A percentile compares a stretch with the other conserved stretches of the same genome.
Conservation (phyloP, 2,888 invertebrate species). For the Leuctra nigra region DNA sequence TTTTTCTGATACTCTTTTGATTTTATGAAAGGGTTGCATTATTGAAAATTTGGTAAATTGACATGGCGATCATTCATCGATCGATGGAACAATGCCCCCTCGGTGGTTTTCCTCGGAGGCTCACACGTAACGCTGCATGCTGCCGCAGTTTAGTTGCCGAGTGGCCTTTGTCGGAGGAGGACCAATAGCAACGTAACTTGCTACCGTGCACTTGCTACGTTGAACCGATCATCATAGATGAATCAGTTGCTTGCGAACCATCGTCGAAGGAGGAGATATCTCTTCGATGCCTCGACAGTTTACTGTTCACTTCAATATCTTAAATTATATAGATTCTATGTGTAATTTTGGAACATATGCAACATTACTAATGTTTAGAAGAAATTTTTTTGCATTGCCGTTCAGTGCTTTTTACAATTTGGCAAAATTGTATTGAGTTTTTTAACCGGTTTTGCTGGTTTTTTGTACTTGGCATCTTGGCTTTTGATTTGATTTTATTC, state of each 20-base stretch:
- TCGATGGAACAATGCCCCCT: constrained; percentile 20
- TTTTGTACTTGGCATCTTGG: too few species aligned
- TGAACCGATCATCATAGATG: not conserved
- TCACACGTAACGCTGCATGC: constrained; percentile 18
- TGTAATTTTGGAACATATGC: not conserved
- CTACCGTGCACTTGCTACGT: not conserved
- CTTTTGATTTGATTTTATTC: too few species aligned
- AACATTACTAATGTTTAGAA: not conserved
- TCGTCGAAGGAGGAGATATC: constrained; percentile 9
- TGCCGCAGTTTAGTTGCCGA: constrained; percentile 21
- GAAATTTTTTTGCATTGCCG: too few species aligned
- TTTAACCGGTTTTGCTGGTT: too few species aligned
- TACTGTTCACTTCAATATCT: not conserved
- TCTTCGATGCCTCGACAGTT: not conserved
- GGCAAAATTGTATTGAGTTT: too few species aligned
- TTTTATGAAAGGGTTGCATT: constrained; percentile 23
- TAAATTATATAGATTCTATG: not conserved
- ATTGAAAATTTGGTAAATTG: constrained; percentile 22
- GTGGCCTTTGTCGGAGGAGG: constrained; percentile 20
- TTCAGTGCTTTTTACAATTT: too few species aligned
- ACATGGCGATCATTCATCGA: constrained; percentile 18
- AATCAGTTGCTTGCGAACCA: constrained; percentile 16
- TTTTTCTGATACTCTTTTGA: constrained; percentile 11
- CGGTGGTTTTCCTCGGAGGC: constrained; percentile 12
- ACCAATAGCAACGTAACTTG: not conserved